Evolutionary conservation across 2,888 invertebrate genomes (phyloP), one percentile per base, ranked within the genome.

Genomic region (Drosophila algonquin): DNA sequence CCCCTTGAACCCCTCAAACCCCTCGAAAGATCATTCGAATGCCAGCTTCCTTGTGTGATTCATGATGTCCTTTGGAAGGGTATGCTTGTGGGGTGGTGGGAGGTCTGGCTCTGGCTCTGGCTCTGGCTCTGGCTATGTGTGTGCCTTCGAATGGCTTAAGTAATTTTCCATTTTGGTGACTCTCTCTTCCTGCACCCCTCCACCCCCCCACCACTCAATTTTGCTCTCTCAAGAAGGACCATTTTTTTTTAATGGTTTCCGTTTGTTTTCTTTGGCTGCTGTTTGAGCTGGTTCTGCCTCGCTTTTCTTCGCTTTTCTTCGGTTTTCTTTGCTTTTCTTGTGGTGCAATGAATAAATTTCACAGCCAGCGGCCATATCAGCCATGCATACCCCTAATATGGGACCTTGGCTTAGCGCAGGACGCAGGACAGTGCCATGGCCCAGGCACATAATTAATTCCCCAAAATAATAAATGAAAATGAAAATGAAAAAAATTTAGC

Each of bases 331-430:
- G 53, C 58, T 63, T 52, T 60, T 12, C 10, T 18, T 69, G 55
- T 65, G 61, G 65, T 72, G 68, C 72, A 81, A 85, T 75, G 82
- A 81, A 80, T 85, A 80, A 75, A 82, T 86, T 86, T 81, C 72
- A 75, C 57, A 80, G 80, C 57, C 67, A 55, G 50, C 55, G 61
- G 24, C 27, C 63, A 47, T 14, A 45, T 16, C 10, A 35, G 46
- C 24, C 45, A 48, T 32, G 48, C 27, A 53, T 30, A 40, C 6
- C 5, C 32, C 48, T 10, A 10, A n/a, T 6, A 16, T 8, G n/a
- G 4, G n/a, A 10, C 9, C 14, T 40, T 40, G 6, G 14, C 1
- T 18, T 18, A 1, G 18, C 21, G 3, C 21, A 21, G 21, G 21
- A 40, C 40, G 40, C 40, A 40, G 40, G 14, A 40, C 14, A 40